Evolutionary conservation across 2,113 vertebrate species (phyloP).

Genomic region (Pholis gunnellus): DNA sequence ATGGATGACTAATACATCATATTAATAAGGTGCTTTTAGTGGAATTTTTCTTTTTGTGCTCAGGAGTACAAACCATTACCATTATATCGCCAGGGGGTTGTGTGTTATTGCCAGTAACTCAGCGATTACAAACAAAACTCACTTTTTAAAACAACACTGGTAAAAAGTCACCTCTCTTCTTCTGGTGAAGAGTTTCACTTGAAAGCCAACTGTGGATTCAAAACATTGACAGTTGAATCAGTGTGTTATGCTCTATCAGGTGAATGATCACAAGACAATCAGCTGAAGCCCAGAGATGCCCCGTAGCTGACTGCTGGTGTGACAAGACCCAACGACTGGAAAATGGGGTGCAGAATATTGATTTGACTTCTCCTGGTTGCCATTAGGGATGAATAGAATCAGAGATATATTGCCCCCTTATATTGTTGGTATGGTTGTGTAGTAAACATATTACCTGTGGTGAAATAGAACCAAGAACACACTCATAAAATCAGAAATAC

Average conservation of each 20-base stretch:
- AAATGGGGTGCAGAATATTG: too few relatives aligned
- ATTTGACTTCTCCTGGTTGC: too few relatives aligned
- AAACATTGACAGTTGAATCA: neutral
- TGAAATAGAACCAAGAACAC: neutral
- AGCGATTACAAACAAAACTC: slow-evolving; percentile 9
- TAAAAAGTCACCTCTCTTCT: neutral
- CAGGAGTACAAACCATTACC: slow-evolving; percentile 39
- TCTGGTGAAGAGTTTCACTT: neutral
- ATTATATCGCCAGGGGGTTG: slow-evolving; percentile 31
- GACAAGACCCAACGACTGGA: neutral
- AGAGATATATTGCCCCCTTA: neutral
- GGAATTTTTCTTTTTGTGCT: slow-evolving; percentile 24
- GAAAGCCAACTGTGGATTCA: neutral
- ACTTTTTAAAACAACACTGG: slow-evolving; percentile 14
- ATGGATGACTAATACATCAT: slow-evolving; percentile 31
- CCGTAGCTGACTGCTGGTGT: neutral
- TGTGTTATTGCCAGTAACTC: slow-evolving; percentile 6
- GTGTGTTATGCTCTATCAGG: neutral
- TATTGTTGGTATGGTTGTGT: neutral
- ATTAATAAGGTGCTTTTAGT: slow-evolving; percentile 41
- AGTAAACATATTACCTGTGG: neutral
- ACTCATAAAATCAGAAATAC: neutral
- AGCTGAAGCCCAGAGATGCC: too few relatives aligned
- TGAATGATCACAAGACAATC: neutral
- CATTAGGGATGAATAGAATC: neutral